A percentile compares a stretch with the other conserved stretches of the same genome.
Conservation (phyloP, 2,888 invertebrate genomes). For the Platycheirus rosarum region DNA sequence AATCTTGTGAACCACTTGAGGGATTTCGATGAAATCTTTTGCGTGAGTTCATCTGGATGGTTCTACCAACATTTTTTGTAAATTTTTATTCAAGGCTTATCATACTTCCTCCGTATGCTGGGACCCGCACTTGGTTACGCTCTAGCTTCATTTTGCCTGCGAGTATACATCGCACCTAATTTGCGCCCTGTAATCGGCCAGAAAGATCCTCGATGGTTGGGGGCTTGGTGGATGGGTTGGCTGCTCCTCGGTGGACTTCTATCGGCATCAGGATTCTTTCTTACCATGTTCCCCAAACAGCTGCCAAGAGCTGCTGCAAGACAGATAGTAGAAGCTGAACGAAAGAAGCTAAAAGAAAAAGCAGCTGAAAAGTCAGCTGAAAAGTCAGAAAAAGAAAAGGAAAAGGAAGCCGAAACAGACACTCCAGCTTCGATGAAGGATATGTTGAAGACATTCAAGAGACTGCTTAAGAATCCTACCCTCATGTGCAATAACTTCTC, state of each 20-base stretch:
- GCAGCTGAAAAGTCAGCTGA: conserved; percentile 5
- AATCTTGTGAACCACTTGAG: no score
- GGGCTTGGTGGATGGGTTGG: conserved; percentile 93
- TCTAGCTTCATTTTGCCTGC: conserved; percentile 86
- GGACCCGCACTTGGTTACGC: conserved; percentile 88
- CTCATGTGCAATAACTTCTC: conserved; percentile 89
- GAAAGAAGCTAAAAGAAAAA: conserved; percentile 75
- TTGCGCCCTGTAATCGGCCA: conserved; percentile 86
- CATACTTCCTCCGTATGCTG: conserved; percentile 87
- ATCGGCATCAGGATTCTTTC: conserved; percentile 84
- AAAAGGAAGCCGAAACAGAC: conserved; percentile 76
- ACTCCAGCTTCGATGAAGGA: conserved; percentile 84
- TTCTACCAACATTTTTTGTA: no score
- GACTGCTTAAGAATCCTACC: conserved; percentile 86
- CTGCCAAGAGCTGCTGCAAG: conserved; percentile 86
- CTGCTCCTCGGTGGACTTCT: conserved; percentile 85
- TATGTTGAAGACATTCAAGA: conserved; percentile 86
- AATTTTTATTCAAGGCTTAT: conserved; percentile 83
- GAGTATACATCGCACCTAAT: conserved; percentile 86
- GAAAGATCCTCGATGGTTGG: conserved; percentile 90
- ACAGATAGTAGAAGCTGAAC: conserved; percentile 81
- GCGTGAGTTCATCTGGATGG: no score
- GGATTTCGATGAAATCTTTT: no score
- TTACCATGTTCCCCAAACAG: conserved; percentile 88
- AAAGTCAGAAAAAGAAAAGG: conserved; percentile 39